Evolutionary conservation across 2,888 invertebrate species (phyloP), one percentile per base, ranked within the genome.

Genomic region (Lamproptera curius): DNA sequence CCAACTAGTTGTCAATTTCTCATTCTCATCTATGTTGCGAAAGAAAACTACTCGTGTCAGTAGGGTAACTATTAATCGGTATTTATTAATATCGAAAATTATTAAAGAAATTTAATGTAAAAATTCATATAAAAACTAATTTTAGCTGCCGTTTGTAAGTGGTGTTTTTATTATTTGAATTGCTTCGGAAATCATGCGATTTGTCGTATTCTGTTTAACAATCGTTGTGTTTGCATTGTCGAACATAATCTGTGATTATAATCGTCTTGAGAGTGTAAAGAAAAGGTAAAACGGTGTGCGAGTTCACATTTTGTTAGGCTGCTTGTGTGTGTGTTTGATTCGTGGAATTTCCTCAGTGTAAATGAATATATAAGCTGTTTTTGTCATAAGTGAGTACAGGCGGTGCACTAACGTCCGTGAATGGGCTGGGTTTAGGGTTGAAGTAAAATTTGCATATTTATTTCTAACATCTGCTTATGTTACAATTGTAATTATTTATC

Each of bases 381-480:
- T 75, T 70, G 61, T 78, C 73, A 54, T 66, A 70, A 65, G 82
- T 86, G 83, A 76, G 70, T 63, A 66, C 71, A 78, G 79, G 82
- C 82, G 72, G 86, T 87, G 86, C 86, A 78, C 70, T 81, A 76
- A 69, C 74, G 74, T 82, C 83, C 80, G 86, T 86, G 86, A 73
- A 76, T 73, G 76, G 60, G 54, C 58, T 64, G 73, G 81, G 67
- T 77, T 71, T 67, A 79, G 70, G n/a, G 68, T 71, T 75, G 70
- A 81, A 81, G 75, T 82, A 78, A 73, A 69, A 61, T 75, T 10
- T 75, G 81, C 83, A 77, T 67, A 76, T 65, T 68, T 62, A 59
- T 66, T 52, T 71, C 76, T 79, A 72, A 77, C 67, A 79, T 79
- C 76, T 85, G 83, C 77, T 67, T 58, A 56, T 58, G 58, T 54